Percentiles rank a stretch among this genome's conserved stretches.
Conservation (phyloP, 2,797 vertebrate genomes). For the Accipiter minullus region DNA sequence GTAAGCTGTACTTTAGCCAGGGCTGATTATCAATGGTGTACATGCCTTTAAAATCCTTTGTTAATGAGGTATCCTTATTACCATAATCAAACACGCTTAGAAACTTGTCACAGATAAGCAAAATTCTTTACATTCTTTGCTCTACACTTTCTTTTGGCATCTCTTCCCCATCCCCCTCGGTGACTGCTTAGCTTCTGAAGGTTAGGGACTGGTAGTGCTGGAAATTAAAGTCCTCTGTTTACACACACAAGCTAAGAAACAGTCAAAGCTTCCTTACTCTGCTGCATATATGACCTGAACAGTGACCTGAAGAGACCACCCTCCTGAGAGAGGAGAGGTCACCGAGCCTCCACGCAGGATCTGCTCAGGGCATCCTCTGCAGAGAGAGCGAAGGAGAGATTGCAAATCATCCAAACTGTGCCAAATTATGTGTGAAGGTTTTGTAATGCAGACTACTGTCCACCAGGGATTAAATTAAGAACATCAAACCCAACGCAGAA, state of each 20-base stretch:
- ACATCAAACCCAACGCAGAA: constrained; percentile 56
- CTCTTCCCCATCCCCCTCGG: neutral
- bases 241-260: constrained; percentile 13
- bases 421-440: constrained; percentile 68
- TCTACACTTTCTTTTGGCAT: constrained; percentile 41
- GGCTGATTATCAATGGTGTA: constrained; percentile 41
- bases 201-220: constrained; percentile 19
- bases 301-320: constrained; percentile 57
- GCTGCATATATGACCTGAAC: constrained; percentile 35
- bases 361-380: constrained; percentile 36
- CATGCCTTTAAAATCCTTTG: constrained; percentile 53
- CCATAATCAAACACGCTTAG: constrained; percentile 57
- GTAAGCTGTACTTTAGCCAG: neutral
- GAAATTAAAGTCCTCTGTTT: constrained; percentile 41
- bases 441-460: constrained; percentile 57
- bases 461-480: constrained; percentile 65
- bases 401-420: constrained; percentile 59
- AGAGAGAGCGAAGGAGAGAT: neutral
- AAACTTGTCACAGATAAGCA: constrained; percentile 62
- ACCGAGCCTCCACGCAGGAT: neutral
- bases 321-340: constrained; percentile 64
- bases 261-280: constrained; percentile 25
- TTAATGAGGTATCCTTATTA: constrained; percentile 50
- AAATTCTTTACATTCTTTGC: constrained; percentile 62
- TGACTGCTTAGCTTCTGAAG: constrained; percentile 30